A percentile compares a stretch with the other conserved stretches of the same genome.
phyloP scores from a whole-genome alignment of 2,797 vertebrate species.

The Monodelphis domestica region DNA sequence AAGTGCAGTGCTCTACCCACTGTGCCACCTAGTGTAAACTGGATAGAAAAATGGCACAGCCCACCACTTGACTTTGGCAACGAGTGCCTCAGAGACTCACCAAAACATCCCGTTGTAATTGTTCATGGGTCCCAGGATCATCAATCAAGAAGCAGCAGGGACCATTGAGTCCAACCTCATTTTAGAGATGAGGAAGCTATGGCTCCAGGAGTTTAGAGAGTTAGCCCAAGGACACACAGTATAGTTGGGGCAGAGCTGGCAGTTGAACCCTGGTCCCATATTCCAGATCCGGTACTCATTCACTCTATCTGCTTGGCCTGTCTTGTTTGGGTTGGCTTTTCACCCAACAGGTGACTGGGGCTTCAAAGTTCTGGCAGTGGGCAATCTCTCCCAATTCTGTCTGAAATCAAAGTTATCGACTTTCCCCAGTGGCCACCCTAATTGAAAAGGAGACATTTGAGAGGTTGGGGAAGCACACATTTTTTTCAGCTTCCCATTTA shows the following conservation, averaged over 20 bases:
- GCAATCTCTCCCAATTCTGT: slow-evolving; percentile 72
- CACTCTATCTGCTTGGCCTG: neutral
- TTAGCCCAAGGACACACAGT: neutral
- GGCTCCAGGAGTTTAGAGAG: neutral
- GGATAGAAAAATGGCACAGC: slow-evolving; percentile 77
- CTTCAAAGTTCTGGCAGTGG: slow-evolving; percentile 76
- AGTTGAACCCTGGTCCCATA: neutral
- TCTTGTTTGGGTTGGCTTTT: slow-evolving; percentile 53
- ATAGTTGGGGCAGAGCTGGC: neutral
- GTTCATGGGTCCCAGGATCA: slow-evolving; percentile 70
- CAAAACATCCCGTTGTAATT: slow-evolving; percentile 80
- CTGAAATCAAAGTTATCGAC: slow-evolving; percentile 75
- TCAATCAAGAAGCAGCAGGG: neutral
- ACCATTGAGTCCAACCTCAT: neutral
- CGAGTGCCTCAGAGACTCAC: slow-evolving; percentile 67
- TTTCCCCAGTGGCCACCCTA: slow-evolving; percentile 75
- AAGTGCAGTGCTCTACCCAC: neutral
- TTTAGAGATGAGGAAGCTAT: neutral
- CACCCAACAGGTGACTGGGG: slow-evolving; percentile 62
- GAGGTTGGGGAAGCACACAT: slow-evolving; percentile 74
- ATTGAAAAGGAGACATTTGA: slow-evolving; percentile 82
- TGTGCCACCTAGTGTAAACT: neutral
- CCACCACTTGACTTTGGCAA: slow-evolving; percentile 73
- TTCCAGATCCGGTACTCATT: neutral
- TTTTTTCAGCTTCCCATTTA: slow-evolving; percentile 70